Conservation (phyloP, 2,797 vertebrate species). For the Cuniculus paca region DNA sequence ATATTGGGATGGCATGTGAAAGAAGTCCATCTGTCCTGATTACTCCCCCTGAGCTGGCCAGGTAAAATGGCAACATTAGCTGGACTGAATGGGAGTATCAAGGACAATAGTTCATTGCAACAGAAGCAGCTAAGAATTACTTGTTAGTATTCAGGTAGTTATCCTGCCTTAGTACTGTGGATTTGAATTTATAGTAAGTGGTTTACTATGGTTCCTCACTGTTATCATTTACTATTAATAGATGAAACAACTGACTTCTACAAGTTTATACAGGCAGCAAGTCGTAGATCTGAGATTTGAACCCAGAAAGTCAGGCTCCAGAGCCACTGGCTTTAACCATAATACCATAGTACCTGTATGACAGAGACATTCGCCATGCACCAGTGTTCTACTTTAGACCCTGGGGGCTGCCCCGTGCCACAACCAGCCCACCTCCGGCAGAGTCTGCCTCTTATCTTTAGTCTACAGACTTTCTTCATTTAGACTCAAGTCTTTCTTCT, state of each 20-base stretch:
- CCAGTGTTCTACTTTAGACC: background rate
- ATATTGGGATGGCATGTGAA: background rate
- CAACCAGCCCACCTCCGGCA: background rate
- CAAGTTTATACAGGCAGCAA: constrained; percentile 7
- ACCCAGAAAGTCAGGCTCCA: background rate
- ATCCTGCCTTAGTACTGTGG: background rate
- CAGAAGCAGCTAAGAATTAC: background rate
- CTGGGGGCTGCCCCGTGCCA: background rate
- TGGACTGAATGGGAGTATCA: background rate
- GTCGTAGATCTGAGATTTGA: background rate
- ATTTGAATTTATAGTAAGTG: background rate
- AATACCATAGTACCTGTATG: background rate
- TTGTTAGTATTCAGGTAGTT: background rate
- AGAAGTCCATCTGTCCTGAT: background rate
- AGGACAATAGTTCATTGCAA: too few relatives aligned
- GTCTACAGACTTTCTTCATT: background rate
- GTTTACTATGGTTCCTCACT: background rate
- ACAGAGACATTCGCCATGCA: background rate
- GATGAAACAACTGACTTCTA: background rate
- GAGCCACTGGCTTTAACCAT: background rate
- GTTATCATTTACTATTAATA: background rate
- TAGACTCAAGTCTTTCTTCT: background rate
- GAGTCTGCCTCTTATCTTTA: background rate
- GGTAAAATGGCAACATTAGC: background rate
- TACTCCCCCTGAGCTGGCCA: background rate